These are phyloP conservation scores for Halocaridina rubra DNA, from an alignment of 2,888 invertebrate genomes.

Conservation along the genomic window DNA sequence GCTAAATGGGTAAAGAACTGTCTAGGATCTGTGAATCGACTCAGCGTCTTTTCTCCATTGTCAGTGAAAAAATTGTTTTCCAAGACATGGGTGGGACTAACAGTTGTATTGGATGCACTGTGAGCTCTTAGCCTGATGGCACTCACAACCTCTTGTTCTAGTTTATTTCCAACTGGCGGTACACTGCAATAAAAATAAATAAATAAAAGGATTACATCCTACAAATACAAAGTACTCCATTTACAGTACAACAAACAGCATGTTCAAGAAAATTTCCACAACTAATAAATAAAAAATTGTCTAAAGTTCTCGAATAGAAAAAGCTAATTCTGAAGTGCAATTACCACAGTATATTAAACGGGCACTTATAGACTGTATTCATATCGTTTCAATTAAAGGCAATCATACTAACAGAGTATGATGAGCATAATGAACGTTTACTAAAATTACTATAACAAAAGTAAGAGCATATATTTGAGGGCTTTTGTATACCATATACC, in stretches of 20 bases:
- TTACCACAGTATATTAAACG: too few species aligned
- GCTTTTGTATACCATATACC: too few species aligned
- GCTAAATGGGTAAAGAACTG: constrained; percentile 19
- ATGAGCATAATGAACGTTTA: too few species aligned
- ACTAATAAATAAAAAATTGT: not conserved
- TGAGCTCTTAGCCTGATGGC: not conserved
- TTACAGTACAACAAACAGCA: not conserved
- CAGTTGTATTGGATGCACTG: not conserved
- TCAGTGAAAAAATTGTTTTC: not conserved
- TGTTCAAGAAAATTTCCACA: not conserved
- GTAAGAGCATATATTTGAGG: too few species aligned
- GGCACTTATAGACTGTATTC: too few species aligned
- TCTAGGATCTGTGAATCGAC: constrained; percentile 15
- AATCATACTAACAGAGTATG: too few species aligned
- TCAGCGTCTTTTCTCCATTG: not conserved
- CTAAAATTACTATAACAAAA: too few species aligned
- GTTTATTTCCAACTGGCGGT: not conserved
- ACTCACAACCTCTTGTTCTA: constrained; percentile 17
- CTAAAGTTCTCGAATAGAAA: not conserved
- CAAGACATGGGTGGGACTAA: not conserved
- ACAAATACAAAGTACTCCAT: not conserved
- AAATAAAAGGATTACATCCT: not conserved
- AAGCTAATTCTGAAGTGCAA: too few species aligned
- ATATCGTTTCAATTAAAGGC: too few species aligned
- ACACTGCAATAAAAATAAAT: constrained; percentile 17